Conservation (phyloP, 2,797 vertebrate species). For the Girardinus metallicus region DNA sequence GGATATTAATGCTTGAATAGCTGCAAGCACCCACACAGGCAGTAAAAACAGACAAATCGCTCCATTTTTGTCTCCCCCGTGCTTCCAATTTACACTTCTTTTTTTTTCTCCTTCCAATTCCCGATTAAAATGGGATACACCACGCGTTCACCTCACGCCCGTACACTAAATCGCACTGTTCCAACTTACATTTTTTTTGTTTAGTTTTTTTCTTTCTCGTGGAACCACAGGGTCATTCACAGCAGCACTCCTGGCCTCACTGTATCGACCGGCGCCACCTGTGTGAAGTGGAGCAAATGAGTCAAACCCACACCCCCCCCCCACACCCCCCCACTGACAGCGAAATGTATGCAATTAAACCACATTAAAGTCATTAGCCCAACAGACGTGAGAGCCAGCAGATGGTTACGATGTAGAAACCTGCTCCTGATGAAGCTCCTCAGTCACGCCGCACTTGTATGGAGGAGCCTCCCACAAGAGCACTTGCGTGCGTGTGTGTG, state of each 20-base stretch:
- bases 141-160: neutral
- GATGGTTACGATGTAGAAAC: conserved; percentile 71
- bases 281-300: conserved; percentile 50
- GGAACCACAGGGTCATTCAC: neutral
- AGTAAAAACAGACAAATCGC: conserved; percentile 2
- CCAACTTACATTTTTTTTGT: neutral
- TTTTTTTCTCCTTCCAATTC: conserved; percentile 5
- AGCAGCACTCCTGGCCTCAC: conserved; percentile 49
- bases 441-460: conserved; percentile 47
- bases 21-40: conserved; percentile 22
- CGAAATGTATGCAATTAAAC: conserved; percentile 73
- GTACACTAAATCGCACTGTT: neutral
- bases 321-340: conserved; percentile 53
- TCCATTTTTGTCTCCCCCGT: neutral
- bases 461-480: conserved; percentile 7
- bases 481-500: neutral
- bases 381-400: conserved; percentile 71
- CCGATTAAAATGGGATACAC: neutral
- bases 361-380: conserved; percentile 73
- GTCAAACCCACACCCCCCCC: conserved; percentile 21
- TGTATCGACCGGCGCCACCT: conserved; percentile 63
- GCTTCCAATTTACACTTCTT: neutral
- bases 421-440: conserved; percentile 70
- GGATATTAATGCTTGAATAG: conserved; percentile 48
- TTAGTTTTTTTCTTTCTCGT: neutral